Base-by-base conservation (phyloP, 2,797 vertebrate species). In the Trachops cirrhosus region DNA sequence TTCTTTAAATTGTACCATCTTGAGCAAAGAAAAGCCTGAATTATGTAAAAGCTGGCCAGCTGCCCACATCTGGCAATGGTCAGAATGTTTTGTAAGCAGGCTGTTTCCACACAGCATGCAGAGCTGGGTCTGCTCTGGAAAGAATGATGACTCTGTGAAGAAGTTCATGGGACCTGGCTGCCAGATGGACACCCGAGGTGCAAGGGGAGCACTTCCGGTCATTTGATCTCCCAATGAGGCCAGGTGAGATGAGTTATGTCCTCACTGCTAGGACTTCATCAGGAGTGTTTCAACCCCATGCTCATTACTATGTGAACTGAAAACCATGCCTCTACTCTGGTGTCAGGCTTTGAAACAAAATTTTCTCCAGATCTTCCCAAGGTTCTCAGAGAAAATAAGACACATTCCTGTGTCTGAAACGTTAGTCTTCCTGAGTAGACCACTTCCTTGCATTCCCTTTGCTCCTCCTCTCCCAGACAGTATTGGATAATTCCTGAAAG, bases 61-160 rank as follows among this genome's bases (percentile, higher is more conserved):
- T 90, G 98, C 98, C 98, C 98, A 98, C 98, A 99, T 98, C 98
- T 99, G 98, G 98, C 97, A 98, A 84, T 96, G 98, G 98, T 98
- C 98, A 98, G 88, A 91, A 96, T 98, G 98, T 98, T 98, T 98
- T 97, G 98, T 98, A 98, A 98, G 98, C 98, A 98, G 96, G 96
- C 95, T n/a, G 95, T 97, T 98, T 98, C 97, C 96, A 97, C 96
- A 83, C 96, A 96, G 97, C 97, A 96, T 6, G 71, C 92, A 97
- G 97, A 96, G 89, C 92, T 87, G 85, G 67, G 86, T 96, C 92
- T 64, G 73, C 44, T 93, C 86, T 97, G 92, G 96, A 97, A 96
- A 94, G 83, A 97, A 96, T 57, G 97, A 93, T 22, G 29, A 73
- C 95, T 95, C 95, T 97, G 85, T 91, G 96, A 97, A 98, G 97